Base-by-base conservation (phyloP, 1,140 invertebrate species). In the Drepana arcuata region DNA sequence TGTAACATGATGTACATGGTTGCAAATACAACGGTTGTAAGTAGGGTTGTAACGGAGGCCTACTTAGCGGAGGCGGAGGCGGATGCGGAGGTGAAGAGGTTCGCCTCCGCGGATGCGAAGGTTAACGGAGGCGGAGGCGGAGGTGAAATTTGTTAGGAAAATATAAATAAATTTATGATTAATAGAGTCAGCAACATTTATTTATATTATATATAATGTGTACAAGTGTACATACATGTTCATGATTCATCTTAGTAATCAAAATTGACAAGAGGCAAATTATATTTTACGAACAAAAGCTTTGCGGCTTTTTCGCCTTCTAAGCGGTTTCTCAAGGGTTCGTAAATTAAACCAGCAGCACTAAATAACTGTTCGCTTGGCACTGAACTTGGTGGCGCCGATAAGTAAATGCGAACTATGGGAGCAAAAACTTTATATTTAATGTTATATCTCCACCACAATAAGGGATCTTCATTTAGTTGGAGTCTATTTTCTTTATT, bases 231-330 rank as follows among this genome's bases (percentile, higher is more conserved):
- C n/a, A n/a, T n/a, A n/a, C n/a, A n/a, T n/a, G n/a, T n/a, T n/a
- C n/a, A n/a, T n/a, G n/a, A n/a, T n/a, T n/a, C n/a, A 26, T 26
- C 33, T 48, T 49, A 42, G 15, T 52, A 59, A 47, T 34, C 48
- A 33, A 48, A 52, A 24, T 59, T 49, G 36, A 55, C 39, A 34
- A 59, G 31, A 21, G 48, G 48, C 14, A 15, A 24, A 44, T 61
- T 62, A 43, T 54, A 57, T 28, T 64, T 64, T 7, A 64, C 49
- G 32, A 64, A 64, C 0, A 64, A 35, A 31, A 68, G 25, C 43
- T 36, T 64, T 38, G 54, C 48, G 14, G 59, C 52, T 36, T 63
- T 63, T 33, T 55, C 59, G 15, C 24, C n/a, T 38, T 48, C 32
- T 2, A 62, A 28, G 0, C 49, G 21, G 27, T 64, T 64, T 13